Percentiles rank a stretch among this genome's conserved stretches.
Evolutionary conservation across 2,797 vertebrate species (phyloP).

Genomic region (Lutjanus argentimaculatus): DNA sequence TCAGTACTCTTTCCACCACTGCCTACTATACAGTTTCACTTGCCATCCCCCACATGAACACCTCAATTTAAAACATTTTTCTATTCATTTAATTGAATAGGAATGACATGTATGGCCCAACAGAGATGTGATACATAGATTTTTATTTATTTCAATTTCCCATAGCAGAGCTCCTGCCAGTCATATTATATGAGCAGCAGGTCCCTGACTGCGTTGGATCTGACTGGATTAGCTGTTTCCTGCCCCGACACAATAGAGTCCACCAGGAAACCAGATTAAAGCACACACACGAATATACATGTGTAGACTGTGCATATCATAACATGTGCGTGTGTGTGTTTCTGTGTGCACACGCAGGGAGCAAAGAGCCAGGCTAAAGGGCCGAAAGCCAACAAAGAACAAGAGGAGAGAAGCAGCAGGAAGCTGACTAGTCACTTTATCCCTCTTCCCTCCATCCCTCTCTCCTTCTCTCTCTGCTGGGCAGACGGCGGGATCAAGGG

Average conservation of each 20-base stretch:
- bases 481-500: slow-evolving; percentile 70
- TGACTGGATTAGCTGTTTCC: slow-evolving; percentile 81
- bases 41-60: no score
- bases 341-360: slow-evolving; percentile 55
- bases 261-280: slow-evolving; percentile 79
- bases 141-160: slow-evolving; percentile 41
- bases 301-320: slow-evolving; percentile 60
- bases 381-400: slow-evolving; percentile 80
- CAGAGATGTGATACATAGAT: background rate
- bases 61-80: background rate
- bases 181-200: slow-evolving; percentile 64
- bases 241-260: slow-evolving; percentile 74
- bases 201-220: slow-evolving; percentile 67
- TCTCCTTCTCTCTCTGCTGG: slow-evolving; percentile 17
- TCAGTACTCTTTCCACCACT: no score
- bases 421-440: slow-evolving; percentile 80
- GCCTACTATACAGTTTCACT: background rate
- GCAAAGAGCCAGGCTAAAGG: slow-evolving; percentile 68
- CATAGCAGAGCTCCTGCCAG: slow-evolving; percentile 47
- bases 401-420: slow-evolving; percentile 78
- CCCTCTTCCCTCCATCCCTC: slow-evolving; percentile 36
- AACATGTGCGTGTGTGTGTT: slow-evolving; percentile 50
- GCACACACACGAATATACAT: slow-evolving; percentile 62
- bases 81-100: background rate
- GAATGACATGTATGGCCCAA: background rate